Conservation (phyloP, 2,113 vertebrate species). For the Callithrix jacchus region DNA sequence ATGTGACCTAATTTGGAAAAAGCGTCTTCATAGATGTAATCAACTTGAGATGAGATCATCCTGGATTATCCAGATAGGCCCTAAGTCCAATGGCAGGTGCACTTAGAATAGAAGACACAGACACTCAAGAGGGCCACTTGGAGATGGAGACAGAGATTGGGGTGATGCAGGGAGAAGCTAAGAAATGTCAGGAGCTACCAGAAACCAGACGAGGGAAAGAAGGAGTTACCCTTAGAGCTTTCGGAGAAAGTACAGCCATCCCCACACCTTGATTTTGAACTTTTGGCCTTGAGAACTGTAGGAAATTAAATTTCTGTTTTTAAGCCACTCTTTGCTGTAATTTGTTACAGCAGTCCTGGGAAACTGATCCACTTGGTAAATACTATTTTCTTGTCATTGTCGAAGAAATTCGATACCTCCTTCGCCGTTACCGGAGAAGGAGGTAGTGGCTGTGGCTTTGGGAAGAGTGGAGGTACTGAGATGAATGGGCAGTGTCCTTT, state of each 20-base stretch:
- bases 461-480: neutral
- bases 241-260: neutral
- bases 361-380: too few relatives aligned
- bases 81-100: neutral
- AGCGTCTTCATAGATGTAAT: neutral
- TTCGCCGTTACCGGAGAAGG: neutral
- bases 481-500: neutral
- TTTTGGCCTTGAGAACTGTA: neutral
- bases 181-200: rapidly evolving
- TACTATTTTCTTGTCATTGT: neutral
- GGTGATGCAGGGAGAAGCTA: neutral
- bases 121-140: rapidly evolving
- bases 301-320: neutral
- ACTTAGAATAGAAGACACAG: neutral
- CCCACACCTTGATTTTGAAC: too few relatives aligned
- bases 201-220: neutral
- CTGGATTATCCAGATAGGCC: neutral
- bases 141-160: neutral
- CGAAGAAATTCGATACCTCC: neutral
- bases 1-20: neutral
- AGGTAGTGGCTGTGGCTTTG: neutral
- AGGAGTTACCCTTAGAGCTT: neutral
- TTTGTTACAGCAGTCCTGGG: neutral
- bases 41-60: neutral
- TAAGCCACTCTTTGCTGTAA: neutral